Evolutionary conservation across 2,888 invertebrate species (phyloP).

Genomic region (Lymantria monacha): DNA sequence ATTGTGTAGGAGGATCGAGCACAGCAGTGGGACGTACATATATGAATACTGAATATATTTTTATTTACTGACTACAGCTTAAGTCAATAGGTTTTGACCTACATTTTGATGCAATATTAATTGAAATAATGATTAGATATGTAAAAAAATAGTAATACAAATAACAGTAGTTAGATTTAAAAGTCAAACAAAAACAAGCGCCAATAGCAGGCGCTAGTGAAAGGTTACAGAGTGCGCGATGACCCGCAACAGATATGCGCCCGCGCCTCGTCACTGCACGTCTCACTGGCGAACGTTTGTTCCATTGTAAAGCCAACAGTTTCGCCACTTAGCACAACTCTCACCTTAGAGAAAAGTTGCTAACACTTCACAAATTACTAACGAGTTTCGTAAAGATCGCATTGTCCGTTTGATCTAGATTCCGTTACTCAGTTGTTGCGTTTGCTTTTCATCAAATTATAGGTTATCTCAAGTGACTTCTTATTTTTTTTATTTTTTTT

Average conservation of each 20-base stretch:
- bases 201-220: conserved; percentile 42
- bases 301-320: conserved; percentile 59
- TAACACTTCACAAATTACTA: conserved; percentile 66
- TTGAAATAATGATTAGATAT: too few relatives aligned
- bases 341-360: conserved; percentile 67
- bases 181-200: background rate
- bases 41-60: too few relatives aligned
- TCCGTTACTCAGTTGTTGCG: conserved; percentile 40
- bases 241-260: conserved; percentile 55
- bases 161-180: background rate
- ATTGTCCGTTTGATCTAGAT: conserved; percentile 77
- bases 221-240: conserved; percentile 60
- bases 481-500: background rate
- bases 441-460: background rate
- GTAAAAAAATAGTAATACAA: background rate
- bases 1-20: too few relatives aligned
- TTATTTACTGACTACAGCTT: too few relatives aligned
- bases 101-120: too few relatives aligned
- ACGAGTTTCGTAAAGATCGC: conserved; percentile 69
- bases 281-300: conserved; percentile 45
- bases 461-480: conserved; percentile 44
- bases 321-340: conserved; percentile 75
- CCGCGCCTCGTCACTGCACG: conserved; percentile 22
- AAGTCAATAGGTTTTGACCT: too few relatives aligned
- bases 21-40: too few relatives aligned